Evolutionary conservation across 2,113 vertebrate species (phyloP).

Genomic region (Bufo bufo): DNA sequence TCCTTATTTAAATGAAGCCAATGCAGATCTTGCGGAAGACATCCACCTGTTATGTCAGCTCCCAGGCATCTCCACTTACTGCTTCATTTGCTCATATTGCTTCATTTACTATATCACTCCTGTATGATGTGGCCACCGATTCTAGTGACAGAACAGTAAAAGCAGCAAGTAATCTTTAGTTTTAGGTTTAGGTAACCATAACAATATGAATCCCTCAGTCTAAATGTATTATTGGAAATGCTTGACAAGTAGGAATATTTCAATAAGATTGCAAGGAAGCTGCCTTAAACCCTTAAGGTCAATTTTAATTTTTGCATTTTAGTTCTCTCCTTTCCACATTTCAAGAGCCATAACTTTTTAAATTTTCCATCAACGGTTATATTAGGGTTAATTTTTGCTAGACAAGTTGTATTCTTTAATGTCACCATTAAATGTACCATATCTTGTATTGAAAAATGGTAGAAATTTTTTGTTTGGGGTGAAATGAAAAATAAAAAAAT

Average conservation of each 20-base stretch:
- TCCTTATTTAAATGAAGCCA: slow-evolving; percentile 29
- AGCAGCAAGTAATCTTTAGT: not conserved
- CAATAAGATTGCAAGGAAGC: not conserved
- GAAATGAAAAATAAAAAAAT: too few species aligned
- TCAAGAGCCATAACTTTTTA: too few species aligned
- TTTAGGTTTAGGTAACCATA: not conserved
- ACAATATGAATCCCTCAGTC: not conserved
- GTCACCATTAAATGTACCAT: too few species aligned
- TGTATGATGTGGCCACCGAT: not conserved
- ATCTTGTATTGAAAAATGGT: too few species aligned
- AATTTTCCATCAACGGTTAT: too few species aligned
- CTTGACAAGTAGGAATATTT: not conserved
- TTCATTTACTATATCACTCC: not conserved
- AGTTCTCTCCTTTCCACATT: too few species aligned
- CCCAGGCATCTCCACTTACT: slow-evolving; percentile 23
- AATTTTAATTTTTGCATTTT: too few species aligned
- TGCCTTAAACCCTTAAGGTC: too few species aligned
- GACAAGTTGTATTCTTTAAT: too few species aligned
- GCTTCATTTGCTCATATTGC: not conserved
- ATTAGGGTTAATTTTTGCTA: too few species aligned
- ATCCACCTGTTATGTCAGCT: slow-evolving; percentile 35
- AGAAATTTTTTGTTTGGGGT: too few species aligned
- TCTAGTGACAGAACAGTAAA: not conserved
- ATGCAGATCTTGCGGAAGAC: slow-evolving; percentile 40
- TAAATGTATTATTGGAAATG: not conserved